phyloP scores from a whole-genome alignment of 2,888 invertebrate species.

The Drosophila rellima region DNA sequence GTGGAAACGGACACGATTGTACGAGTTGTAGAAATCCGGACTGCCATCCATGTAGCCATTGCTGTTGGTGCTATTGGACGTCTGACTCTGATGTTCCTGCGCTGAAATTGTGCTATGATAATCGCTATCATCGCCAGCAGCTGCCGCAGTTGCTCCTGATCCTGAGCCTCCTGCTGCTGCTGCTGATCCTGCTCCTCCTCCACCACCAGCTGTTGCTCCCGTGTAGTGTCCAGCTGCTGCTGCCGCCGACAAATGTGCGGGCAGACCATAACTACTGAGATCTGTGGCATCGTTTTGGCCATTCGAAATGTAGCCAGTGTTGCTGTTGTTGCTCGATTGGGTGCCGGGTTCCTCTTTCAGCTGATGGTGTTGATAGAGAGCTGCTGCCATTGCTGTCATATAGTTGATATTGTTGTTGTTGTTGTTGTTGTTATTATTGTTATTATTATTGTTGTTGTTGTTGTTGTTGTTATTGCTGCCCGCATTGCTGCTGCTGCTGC shows the following conservation, averaged over 20 bases:
- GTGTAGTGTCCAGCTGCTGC: constrained; percentile 69
- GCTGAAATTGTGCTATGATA: constrained; percentile 79
- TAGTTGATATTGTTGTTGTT: constrained; percentile 83
- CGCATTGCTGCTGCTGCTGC: constrained; percentile 55
- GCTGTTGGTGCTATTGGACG: constrained; percentile 58
- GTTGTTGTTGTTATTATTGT: constrained; percentile 69
- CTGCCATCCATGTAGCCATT: constrained; percentile 78
- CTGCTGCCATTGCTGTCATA: constrained; percentile 81
- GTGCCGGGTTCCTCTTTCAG: constrained; percentile 85
- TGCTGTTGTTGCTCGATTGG: constrained; percentile 69
- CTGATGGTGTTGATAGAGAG: constrained; percentile 84
- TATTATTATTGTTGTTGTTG: constrained; percentile 60
- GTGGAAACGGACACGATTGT: constrained; percentile 84
- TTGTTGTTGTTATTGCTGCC: constrained; percentile 52
- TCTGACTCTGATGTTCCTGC: constrained; percentile 82
- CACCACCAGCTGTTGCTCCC: constrained; percentile 63
- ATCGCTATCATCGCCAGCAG: constrained; percentile 75
- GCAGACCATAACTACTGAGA: constrained; percentile 81
- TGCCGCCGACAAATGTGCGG: constrained; percentile 73
- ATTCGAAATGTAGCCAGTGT: constrained; percentile 79
- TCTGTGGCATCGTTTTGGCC: constrained; percentile 83
- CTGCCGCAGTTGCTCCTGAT: constrained; percentile 26
- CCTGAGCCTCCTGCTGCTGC: constrained; percentile 27
- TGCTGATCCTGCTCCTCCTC: constrained; percentile 57
- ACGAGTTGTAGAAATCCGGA: constrained; percentile 81